Conservation (phyloP, 2,797 vertebrate genomes). For the Darevskia mixta region DNA sequence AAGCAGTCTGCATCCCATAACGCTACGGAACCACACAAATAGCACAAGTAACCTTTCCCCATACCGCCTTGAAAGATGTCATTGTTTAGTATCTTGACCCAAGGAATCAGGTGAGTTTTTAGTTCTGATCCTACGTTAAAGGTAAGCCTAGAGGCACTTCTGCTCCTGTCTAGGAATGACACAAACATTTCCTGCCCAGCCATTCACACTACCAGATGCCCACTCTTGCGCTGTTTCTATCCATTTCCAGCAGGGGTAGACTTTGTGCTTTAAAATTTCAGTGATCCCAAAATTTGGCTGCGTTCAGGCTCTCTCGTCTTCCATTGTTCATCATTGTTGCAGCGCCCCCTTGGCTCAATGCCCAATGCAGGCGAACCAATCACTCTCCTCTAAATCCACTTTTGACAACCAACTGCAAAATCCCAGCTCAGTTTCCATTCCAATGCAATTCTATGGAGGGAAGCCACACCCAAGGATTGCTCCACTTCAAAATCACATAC, state of each 20-base stretch:
- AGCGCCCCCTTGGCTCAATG: no score
- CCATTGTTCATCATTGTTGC: background rate
- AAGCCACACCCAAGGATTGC: rapidly evolving
- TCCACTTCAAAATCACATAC: rapidly evolving
- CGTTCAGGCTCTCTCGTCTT: background rate
- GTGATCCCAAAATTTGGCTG: background rate
- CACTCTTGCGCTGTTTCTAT: rapidly evolving
- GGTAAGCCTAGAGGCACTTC: background rate
- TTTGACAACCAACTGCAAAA: background rate
- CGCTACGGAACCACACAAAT: background rate
- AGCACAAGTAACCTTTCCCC: background rate
- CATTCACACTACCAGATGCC: background rate
- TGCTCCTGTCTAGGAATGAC: background rate
- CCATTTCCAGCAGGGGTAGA: background rate
- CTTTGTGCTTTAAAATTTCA: background rate
- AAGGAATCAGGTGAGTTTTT: no score
- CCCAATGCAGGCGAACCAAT: no score
- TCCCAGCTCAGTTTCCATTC: rapidly evolving
- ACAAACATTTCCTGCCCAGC: background rate
- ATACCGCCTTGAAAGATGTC: background rate
- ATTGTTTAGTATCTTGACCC: no score
- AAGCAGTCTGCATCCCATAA: background rate
- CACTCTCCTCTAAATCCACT: no score
- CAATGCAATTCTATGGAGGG: rapidly evolving
- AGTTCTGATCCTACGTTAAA: background rate